A percentile compares a stretch with the other conserved stretches of the same genome.
Conservation (phyloP, 2,888 invertebrate species). For the Saturnia japonica region DNA sequence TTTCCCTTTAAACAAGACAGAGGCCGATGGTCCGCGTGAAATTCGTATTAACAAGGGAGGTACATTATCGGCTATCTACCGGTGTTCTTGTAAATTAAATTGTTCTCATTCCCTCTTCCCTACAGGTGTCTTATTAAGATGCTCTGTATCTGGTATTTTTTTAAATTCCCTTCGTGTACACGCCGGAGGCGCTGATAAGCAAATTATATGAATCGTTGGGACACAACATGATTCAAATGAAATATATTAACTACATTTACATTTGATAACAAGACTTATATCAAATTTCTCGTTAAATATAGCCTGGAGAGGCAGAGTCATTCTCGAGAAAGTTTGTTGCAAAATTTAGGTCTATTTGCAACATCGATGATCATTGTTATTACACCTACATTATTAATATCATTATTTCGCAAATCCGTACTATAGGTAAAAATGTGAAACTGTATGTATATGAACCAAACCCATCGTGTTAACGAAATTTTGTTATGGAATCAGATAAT, state of each 20-base stretch:
- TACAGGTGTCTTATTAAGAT: slow-evolving; percentile 44
- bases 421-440: neutral
- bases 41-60: slow-evolving; percentile 64
- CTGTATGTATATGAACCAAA: neutral
- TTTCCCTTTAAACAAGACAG: slow-evolving; percentile 19
- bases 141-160: slow-evolving; percentile 11
- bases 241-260: neutral
- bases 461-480: neutral
- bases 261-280: neutral
- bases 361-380: neutral
- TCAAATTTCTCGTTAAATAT: neutral
- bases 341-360: neutral
- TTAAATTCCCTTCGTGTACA: slow-evolving; percentile 11
- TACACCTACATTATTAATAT: too few species aligned
- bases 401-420: neutral
- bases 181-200: slow-evolving; percentile 17
- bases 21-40: slow-evolving; percentile 51
- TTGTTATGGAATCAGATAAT: neutral
- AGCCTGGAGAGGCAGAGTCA: too few species aligned
- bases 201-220: slow-evolving; percentile 25
- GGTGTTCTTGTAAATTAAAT: slow-evolving; percentile 69
- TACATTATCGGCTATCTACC: slow-evolving; percentile 55
- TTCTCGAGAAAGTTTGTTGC: neutral
- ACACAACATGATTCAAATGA: neutral
- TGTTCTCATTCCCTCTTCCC: slow-evolving; percentile 53